Evolutionary conservation across 2,113 vertebrate genomes (phyloP).

Genomic region (Donacobius atricapilla): DNA sequence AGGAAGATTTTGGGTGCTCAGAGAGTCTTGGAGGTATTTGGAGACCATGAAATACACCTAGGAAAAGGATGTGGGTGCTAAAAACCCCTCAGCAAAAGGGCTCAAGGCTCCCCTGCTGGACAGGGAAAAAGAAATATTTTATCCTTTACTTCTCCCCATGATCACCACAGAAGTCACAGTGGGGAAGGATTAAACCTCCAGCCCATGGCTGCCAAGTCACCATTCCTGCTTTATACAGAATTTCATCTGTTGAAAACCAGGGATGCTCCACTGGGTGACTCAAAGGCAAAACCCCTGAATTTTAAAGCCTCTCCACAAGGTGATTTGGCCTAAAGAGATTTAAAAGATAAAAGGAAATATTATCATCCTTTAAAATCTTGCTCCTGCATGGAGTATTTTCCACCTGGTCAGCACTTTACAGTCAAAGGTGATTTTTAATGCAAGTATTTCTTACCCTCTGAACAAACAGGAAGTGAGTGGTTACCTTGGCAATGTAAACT

Average conservation of each 20-base stretch:
- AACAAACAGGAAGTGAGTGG: background rate
- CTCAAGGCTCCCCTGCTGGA: background rate
- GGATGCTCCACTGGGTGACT: background rate
- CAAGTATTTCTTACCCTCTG: background rate
- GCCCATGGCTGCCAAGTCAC: background rate
- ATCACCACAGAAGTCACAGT: background rate
- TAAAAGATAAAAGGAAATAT: background rate
- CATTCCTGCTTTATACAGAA: background rate
- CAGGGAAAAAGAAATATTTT: background rate
- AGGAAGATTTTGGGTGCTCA: background rate
- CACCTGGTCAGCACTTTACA: background rate
- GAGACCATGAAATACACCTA: background rate
- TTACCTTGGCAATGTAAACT: constrained; percentile 90
- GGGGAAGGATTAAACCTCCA: background rate
- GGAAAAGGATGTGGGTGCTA: background rate
- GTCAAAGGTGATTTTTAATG: background rate
- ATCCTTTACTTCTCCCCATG: background rate
- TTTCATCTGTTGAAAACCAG: background rate
- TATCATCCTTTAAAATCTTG: background rate
- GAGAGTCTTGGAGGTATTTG: background rate
- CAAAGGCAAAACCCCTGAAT: background rate
- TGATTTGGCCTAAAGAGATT: background rate
- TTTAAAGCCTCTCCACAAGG: background rate
- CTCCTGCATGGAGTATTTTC: background rate
- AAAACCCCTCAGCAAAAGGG: background rate